Conservation (phyloP, 2,113 vertebrate genomes). For the Neofelis nebulosa region DNA sequence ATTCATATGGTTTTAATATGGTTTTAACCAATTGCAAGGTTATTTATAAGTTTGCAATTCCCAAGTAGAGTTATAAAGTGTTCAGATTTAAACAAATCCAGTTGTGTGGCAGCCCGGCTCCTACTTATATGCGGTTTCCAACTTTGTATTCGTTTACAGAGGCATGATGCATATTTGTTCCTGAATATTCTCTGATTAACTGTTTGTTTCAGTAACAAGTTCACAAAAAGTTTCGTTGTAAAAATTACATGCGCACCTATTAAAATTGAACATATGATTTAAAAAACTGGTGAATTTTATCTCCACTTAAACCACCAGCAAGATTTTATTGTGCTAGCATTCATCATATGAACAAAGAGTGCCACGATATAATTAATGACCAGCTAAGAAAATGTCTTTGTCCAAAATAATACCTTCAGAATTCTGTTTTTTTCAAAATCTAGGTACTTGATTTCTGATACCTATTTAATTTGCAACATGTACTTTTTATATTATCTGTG, state of each 20-base stretch:
- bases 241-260: constrained; percentile 55
- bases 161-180: constrained; percentile 83
- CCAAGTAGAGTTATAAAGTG: constrained; percentile 94
- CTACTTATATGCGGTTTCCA: constrained; percentile 92
- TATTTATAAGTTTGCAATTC: constrained; percentile 97
- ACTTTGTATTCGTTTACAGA: constrained; percentile 84
- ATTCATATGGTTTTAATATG: constrained; percentile 96
- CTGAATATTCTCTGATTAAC: constrained; percentile 83
- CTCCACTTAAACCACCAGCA: constrained; percentile 46
- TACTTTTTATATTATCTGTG: constrained; percentile 22
- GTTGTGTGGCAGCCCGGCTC: constrained; percentile 92
- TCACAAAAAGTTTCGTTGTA: constrained; percentile 63
- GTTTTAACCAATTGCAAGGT: constrained; percentile 93
- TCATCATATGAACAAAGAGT: constrained; percentile 6
- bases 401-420: neutral
- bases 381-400: constrained; percentile 37
- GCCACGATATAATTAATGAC: constrained; percentile 44
- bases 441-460: constrained; percentile 40
- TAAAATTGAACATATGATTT: constrained; percentile 50
- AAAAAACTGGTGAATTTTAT: constrained; percentile 60
- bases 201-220: constrained; percentile 80
- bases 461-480: neutral
- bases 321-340: constrained; percentile 49
- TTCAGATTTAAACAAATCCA: constrained; percentile 95
- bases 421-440: neutral